Evolutionary conservation across 2,888 invertebrate species (phyloP), one percentile per base, ranked within the genome.

Genomic region (Lasioglossum figueresi): DNA sequence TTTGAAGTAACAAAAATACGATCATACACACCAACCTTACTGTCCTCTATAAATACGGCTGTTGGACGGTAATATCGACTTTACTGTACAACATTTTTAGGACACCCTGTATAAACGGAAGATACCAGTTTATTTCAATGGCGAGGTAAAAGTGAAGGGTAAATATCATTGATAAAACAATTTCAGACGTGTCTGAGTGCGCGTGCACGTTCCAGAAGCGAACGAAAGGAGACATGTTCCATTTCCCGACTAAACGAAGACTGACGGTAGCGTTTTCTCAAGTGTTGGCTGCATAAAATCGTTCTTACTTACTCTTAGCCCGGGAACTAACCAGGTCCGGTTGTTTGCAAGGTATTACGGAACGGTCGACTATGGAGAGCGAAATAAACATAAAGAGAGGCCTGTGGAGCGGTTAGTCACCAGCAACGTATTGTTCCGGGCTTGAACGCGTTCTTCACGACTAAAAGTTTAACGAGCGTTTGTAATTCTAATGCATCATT

Each of bases 341-440:
- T 70, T 70, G 70, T 70, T 40, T 23, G 34, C 70, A 14, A 37
- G 37, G 37, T 40, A 70, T 40, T 70, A 40, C 10, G 37, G 70
- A 12, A 70, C 70, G 23, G n/a, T n/a, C 40, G 10, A 23, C 56
- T 40, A 40, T 37, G 37, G 70, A 70, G 70, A 23, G n/a, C n/a
- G 70, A n/a, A 70, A 40, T 40, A n/a, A 70, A 40, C 37, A 70
- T 23, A 37, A 70, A 70, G 70, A 70, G 70, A 12, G 4, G 37
- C 23, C 34, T 34, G 68, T 10, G 68, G 40, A 40, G 37, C 40
- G 70, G 37, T 70, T 70, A 77, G 84, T 76, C 31, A 72, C 72
- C 40, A 2, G 56, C 73, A 56, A 77, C 68, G 85, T 76, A 85
- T 87, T 87, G 78, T 87, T 85, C 82, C 34, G 71, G n/a, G 34